phyloP scores from a whole-genome alignment of 2,797 vertebrate genomes.

The Labroides dimidiatus region DNA sequence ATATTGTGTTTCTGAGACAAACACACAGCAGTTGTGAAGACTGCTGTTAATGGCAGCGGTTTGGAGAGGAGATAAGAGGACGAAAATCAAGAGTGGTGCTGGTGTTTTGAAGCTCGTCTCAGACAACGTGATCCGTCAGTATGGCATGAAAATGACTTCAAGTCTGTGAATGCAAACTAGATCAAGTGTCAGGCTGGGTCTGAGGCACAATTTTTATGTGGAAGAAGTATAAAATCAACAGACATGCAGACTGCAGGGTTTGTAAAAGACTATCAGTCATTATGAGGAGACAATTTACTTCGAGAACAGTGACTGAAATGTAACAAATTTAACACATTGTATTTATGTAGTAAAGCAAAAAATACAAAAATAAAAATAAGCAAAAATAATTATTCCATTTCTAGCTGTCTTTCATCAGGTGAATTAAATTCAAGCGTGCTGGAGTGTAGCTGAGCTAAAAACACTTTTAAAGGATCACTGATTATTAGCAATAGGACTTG shows the following conservation, averaged over 20 bases:
- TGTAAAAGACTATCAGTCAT: constrained; percentile 2
- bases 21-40: constrained; percentile 65
- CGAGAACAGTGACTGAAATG: neutral
- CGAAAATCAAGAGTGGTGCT: constrained; percentile 54
- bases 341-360: neutral
- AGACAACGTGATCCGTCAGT: constrained; percentile 62
- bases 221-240: constrained; percentile 7
- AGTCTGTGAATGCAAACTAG: constrained; percentile 34
- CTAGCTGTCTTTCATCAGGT: neutral
- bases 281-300: neutral
- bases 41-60: constrained; percentile 75
- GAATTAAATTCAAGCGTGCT: neutral
- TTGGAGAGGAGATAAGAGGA: constrained; percentile 79
- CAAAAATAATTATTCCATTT: neutral
- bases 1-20: constrained; percentile 80
- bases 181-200: constrained; percentile 44
- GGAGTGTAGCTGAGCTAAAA: neutral
- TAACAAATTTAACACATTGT: neutral
- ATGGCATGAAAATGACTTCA: constrained; percentile 68
- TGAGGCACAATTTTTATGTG: constrained; percentile 25
- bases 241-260: neutral
- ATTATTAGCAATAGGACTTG: neutral
- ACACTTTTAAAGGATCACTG: too few species aligned
- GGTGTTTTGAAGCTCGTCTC: constrained; percentile 67
- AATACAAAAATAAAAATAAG: neutral